Base-by-base conservation (phyloP, 2,113 vertebrate genomes). In the Brienomyrus brachyistius region DNA sequence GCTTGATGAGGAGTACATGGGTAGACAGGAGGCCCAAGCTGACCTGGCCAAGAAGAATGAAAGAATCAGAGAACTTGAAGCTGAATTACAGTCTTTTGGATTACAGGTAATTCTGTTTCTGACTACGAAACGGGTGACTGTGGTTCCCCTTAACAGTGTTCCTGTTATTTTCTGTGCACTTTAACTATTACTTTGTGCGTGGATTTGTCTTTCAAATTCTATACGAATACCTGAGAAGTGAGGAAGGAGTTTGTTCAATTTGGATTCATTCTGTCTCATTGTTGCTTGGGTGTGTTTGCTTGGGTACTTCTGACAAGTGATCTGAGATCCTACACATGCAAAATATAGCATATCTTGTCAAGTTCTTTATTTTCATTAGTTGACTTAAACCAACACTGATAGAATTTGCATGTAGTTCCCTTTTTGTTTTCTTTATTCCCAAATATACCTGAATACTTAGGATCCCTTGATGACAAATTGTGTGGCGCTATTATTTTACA, bases 1-100 rank as follows among this genome's bases (percentile, higher is more conserved):
- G 98, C 97, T 97, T 94, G 98, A 99, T 92, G 97, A 98, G 92
- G 98, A 99, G 94, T 97, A 97, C 94, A 91, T 97, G 31, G 95
- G 94, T 93, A 96, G 98, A 92, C 98, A 99, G 92, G 97, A 99
- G 94, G 96, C 97, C 35, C 95, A 98, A 91, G 95, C 96, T 86
- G 95, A 97, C 88, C 92, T 98, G 91, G 95, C 96, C 88, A 98
- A 97, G 94, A 97, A 93, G 91, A 98, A 99, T 90, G 97, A 97
- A 93, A 95, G 96, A 94, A 97, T 98, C 92, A 95, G 90, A 93
- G 96, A 96, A 92, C 96, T 99, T 93, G 97, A 98, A 95, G 94
- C 94, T 89, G 97, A 98, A 94, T 93, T 98, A 80, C 96, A 97
- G 92, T 96, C 96, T 94, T 98, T 97, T 95, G 98, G 95, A 93